These are phyloP conservation scores for Hippocampus abdominalis DNA, from an alignment of 2,113 vertebrate species.

Conservation along the genomic window DNA sequence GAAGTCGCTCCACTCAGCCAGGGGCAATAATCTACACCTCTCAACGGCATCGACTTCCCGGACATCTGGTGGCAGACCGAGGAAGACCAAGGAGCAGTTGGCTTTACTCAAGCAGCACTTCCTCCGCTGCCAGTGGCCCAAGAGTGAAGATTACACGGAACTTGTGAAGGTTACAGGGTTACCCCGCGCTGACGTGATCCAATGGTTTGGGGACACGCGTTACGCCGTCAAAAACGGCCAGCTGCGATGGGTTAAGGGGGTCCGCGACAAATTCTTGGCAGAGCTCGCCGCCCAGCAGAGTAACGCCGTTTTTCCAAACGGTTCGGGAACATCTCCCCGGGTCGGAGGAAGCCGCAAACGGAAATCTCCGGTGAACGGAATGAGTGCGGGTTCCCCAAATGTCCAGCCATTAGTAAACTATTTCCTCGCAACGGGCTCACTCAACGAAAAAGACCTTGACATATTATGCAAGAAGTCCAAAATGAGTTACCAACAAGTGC, in stretches of 20 bases:
- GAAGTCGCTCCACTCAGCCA: constrained; percentile 57
- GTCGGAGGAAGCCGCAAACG: constrained; percentile 61
- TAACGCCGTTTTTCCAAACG: constrained; percentile 42
- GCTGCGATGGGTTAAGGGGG: constrained; percentile 81
- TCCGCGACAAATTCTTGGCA: constrained; percentile 73
- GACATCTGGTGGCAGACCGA: constrained; percentile 74
- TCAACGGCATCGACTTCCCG: constrained; percentile 63
- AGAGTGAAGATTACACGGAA: constrained; percentile 81
- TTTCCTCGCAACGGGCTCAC: constrained; percentile 54
- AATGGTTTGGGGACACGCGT: constrained; percentile 90
- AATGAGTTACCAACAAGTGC: constrained; percentile 80
- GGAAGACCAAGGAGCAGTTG: constrained; percentile 88
- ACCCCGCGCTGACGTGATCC: constrained; percentile 84
- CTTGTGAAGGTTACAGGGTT: constrained; percentile 81
- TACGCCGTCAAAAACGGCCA: constrained; percentile 90
- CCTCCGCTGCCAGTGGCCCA: constrained; percentile 83
- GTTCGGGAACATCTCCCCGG: constrained; percentile 37
- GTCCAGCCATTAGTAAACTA: constrained; percentile 63
- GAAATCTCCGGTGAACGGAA: constrained; percentile 52
- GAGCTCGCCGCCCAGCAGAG: constrained; percentile 69
- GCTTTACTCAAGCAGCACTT: constrained; percentile 85
- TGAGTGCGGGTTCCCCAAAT: constrained; percentile 52
- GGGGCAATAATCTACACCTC: constrained; percentile 45
- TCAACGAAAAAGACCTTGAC: constrained; percentile 76
- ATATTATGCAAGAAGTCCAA: constrained; percentile 72